Base-by-base conservation (phyloP, 2,797 vertebrate species). In the Spatula versicolor region DNA sequence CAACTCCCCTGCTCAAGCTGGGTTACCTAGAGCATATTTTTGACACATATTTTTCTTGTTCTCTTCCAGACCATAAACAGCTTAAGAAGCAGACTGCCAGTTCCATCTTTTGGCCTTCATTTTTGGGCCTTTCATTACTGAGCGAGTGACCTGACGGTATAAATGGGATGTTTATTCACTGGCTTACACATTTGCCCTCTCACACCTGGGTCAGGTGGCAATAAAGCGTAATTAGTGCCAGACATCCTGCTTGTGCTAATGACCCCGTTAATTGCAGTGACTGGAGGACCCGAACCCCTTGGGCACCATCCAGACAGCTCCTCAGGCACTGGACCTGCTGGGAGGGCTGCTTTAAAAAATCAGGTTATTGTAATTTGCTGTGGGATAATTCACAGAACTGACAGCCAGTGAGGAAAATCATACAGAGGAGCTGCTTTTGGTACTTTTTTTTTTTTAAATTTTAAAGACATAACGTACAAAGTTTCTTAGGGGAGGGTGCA, bases 381-480 rank as follows among this genome's bases (percentile, higher is more conserved):
- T 45, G 52, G 5, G 14, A 11, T 12, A 6, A 23, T 10, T 2
- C 54, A 1, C 58, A 1, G 5, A 4, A 5, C 3, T 10, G 1
- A 26, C 39, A 8, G 4, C 9, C 9, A 26, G 37, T 0, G 37
- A 21, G 4, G 8, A 10, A 37, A 31, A 82, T 13, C 1, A 30
- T 0, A 3, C 5, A 3, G 26, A n/a, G 4, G 1, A 7, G 30
- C 22, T 2, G 35, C 28, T 30, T 52, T 63, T 43, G 23, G 48
- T 48, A 48, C 46, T n/a, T 12, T 48, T 23, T 48, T 22, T 4
- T 50, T 50, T 13, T 0, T 9, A 4, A 3, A 15, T 33, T 13
- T 3, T 2, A 10, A 19, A 20, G 6, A 7, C 0, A 7, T 8
- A 3, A 7, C 7, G 3, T 3, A 23, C 2, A 20, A 18, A 33